These are phyloP conservation scores for Eupithecia subumbrata DNA, from an alignment of 2,888 invertebrate species.

Conservation along the genomic window DNA sequence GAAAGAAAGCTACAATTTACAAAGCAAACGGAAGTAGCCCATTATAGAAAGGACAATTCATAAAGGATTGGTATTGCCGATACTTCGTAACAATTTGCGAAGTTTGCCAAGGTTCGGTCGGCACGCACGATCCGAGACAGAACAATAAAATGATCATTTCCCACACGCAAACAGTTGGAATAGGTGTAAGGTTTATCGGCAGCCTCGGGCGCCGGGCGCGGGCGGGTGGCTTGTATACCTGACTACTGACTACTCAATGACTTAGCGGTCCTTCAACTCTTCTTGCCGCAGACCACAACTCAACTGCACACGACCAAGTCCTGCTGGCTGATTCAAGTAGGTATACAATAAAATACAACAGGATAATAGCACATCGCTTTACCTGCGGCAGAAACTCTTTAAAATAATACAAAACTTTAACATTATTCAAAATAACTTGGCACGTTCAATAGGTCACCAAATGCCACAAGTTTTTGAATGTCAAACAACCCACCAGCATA, in stretches of 20 bases:
- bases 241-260: constrained; percentile 69
- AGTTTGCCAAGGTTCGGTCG: constrained; percentile 38
- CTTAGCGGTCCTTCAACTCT: constrained; percentile 69
- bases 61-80: constrained; percentile 21
- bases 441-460: constrained; percentile 40
- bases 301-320: constrained; percentile 41
- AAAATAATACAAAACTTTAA: constrained; percentile 23
- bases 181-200: constrained; percentile 52
- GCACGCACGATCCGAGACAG: constrained; percentile 50
- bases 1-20: constrained; percentile 6
- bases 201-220: too few species aligned
- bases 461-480: constrained; percentile 41
- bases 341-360: constrained; percentile 49
- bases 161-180: constrained; percentile 62
- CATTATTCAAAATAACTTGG: constrained; percentile 33
- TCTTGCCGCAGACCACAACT: constrained; percentile 44
- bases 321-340: constrained; percentile 46
- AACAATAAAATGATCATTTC: constrained; percentile 56
- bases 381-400: constrained; percentile 6
- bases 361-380: constrained; percentile 45
- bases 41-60: constrained; percentile 24
- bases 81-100: constrained; percentile 38
- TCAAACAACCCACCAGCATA: constrained; percentile 16
- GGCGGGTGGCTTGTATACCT: constrained; percentile 63
- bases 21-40: constrained; percentile 21